phyloP scores from a whole-genome alignment of 2,888 invertebrate genomes.

The Athrips mouffetella region DNA sequence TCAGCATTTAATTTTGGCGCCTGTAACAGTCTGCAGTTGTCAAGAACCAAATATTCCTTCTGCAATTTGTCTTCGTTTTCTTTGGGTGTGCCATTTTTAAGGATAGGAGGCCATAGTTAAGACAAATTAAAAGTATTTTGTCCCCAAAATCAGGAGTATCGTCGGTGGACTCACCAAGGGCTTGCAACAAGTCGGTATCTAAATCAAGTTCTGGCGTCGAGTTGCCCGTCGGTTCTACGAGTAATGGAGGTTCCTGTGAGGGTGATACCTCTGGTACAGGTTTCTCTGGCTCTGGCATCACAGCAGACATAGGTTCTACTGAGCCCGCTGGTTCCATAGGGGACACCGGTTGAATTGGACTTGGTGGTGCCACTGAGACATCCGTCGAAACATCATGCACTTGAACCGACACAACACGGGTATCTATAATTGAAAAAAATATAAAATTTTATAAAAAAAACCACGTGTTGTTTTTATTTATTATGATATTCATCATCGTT shows the following conservation, averaged over 20 bases:
- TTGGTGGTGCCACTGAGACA: background rate
- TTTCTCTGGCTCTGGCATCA: background rate
- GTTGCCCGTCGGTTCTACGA: background rate
- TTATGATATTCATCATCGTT: no score
- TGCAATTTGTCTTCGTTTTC: slow-evolving; percentile 11
- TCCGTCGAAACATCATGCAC: background rate
- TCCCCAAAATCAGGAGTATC: slow-evolving; percentile 11
- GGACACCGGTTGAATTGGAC: background rate
- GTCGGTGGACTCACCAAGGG: slow-evolving; percentile 9
- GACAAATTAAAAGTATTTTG: slow-evolving; percentile 9
- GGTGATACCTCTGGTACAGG: background rate
- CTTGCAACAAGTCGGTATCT: slow-evolving; percentile 12
- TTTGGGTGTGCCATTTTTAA: slow-evolving; percentile 15
- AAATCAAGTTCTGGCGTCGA: background rate
- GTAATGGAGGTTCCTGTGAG: no score
- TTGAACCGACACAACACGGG: background rate
- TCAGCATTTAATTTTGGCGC: slow-evolving; percentile 20
- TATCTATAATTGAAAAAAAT: background rate
- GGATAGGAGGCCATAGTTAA: slow-evolving; percentile 12
- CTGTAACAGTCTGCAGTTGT: slow-evolving; percentile 19
- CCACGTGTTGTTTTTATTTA: background rate
- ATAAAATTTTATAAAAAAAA: background rate
- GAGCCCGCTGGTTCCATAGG: background rate
- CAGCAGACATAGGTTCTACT: background rate
- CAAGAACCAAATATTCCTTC: slow-evolving; percentile 13